phyloP scores from a whole-genome alignment of 1,140 invertebrate genomes.

The Maconellicoccus hirsutus region DNA sequence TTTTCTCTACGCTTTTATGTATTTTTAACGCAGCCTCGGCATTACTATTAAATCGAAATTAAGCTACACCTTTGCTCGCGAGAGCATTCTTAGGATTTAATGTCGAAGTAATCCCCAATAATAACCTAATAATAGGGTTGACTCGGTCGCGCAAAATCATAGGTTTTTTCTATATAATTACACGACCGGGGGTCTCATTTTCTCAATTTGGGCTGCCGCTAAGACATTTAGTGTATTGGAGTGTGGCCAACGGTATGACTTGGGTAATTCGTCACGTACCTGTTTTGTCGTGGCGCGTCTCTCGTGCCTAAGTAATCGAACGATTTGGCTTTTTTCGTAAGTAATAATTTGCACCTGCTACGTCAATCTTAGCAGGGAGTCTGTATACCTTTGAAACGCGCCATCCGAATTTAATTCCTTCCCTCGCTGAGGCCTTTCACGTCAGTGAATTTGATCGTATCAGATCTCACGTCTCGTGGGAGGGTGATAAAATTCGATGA shows the following conservation, averaged over 20 bases:
- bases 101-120: constrained; percentile 1
- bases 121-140: constrained; percentile 18
- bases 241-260: constrained; percentile 2
- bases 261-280: not conserved
- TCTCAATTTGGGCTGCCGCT: constrained; percentile 2
- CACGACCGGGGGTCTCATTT: constrained; percentile 12
- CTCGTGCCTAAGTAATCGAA: not conserved
- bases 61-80: not conserved
- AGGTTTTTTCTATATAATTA: constrained; percentile 16
- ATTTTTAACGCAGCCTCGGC: too few species aligned
- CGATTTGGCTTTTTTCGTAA: not conserved
- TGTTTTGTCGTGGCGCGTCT: not conserved
- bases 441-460: too few species aligned
- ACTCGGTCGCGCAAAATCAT: constrained; percentile 16
- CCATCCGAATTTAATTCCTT: too few species aligned
- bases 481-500: constrained; percentile 3
- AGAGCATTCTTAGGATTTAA: not conserved
- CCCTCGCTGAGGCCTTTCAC: too few species aligned
- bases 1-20: not conserved
- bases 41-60: constrained; percentile 3
- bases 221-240: not conserved
- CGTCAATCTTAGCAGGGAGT: constrained; percentile 12
- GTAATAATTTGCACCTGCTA: constrained; percentile 18
- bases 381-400: not conserved
- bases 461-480: not conserved